Conservation (phyloP, 1,140 invertebrate species). For the Psilanteris sp. region DNA sequence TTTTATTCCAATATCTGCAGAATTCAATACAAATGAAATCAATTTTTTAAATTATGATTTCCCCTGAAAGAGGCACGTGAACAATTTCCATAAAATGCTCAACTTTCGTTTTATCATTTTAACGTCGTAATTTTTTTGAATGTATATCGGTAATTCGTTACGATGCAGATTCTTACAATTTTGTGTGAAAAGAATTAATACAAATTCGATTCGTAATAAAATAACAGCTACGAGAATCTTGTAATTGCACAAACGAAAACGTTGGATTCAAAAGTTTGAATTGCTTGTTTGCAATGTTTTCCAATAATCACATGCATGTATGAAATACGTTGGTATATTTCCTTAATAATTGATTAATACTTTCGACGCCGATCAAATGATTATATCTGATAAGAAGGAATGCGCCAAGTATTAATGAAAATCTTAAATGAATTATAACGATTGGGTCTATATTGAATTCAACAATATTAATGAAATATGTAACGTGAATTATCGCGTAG, state of each 20-base stretch:
- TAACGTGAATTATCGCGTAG: slow-evolving; percentile 27
- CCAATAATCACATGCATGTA: too few relatives aligned
- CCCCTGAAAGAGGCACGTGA: slow-evolving; percentile 30
- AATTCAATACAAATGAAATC: slow-evolving; percentile 54
- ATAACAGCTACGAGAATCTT: too few relatives aligned
- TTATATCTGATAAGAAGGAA: too few relatives aligned
- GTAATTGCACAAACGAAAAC: too few relatives aligned
- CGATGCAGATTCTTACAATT: background rate
- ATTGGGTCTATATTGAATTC: slow-evolving; percentile 28
- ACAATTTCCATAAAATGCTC: slow-evolving; percentile 48
- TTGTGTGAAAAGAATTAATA: too few relatives aligned
- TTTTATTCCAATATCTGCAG: slow-evolving; percentile 36
- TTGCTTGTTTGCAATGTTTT: too few relatives aligned
- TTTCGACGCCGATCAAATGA: too few relatives aligned
- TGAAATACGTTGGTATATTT: too few relatives aligned
- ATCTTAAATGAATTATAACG: slow-evolving; percentile 21
- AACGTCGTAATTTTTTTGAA: slow-evolving; percentile 20
- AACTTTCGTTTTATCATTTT: slow-evolving; percentile 31
- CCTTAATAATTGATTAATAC: too few relatives aligned
- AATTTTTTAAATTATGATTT: slow-evolving; percentile 55
- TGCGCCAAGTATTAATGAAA: too few relatives aligned
- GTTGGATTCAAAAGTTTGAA: too few relatives aligned
- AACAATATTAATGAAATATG: slow-evolving; percentile 61
- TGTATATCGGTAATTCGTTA: background rate
- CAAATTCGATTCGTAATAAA: too few relatives aligned